phyloP scores from a whole-genome alignment of 2,797 vertebrate species.

The Forpus xanthops region DNA sequence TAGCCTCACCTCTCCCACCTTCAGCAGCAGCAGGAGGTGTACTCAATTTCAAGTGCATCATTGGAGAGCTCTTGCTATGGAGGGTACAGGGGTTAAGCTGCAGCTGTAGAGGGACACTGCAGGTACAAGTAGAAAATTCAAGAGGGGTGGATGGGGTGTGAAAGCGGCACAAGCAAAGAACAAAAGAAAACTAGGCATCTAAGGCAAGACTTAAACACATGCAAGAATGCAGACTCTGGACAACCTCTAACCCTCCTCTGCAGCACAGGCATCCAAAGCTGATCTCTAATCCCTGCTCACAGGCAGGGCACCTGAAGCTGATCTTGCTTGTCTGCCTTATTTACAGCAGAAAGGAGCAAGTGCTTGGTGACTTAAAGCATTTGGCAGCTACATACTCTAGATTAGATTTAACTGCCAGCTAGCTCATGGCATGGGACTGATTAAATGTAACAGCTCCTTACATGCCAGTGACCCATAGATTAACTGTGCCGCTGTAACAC shows the following conservation, averaged over 20 bases:
- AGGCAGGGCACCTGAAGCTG: background rate
- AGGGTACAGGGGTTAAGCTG: background rate
- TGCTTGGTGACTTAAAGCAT: background rate
- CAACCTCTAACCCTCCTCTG: background rate
- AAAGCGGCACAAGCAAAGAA: background rate
- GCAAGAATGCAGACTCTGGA: background rate
- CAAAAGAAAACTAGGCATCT: background rate
- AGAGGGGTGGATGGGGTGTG: background rate
- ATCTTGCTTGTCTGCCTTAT: background rate
- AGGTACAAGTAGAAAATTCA: background rate
- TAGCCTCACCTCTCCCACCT: background rate
- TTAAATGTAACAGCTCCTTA: slow-evolving; percentile 10
- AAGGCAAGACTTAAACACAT: background rate
- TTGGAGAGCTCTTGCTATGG: accelerated
- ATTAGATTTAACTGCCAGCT: slow-evolving; percentile 7
- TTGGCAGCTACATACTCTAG: slow-evolving; percentile 8
- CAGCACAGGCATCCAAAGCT: background rate
- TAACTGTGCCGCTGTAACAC: background rate
- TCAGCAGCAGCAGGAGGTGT: background rate
- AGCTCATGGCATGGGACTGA: slow-evolving; percentile 36
- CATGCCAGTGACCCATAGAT: slow-evolving; percentile 19
- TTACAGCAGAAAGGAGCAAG: slow-evolving; percentile 11
- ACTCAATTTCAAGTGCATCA: background rate
- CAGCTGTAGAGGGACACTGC: background rate
- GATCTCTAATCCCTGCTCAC: background rate